Conservation (phyloP, 2,797 vertebrate genomes). For the Tangara arthus region DNA sequence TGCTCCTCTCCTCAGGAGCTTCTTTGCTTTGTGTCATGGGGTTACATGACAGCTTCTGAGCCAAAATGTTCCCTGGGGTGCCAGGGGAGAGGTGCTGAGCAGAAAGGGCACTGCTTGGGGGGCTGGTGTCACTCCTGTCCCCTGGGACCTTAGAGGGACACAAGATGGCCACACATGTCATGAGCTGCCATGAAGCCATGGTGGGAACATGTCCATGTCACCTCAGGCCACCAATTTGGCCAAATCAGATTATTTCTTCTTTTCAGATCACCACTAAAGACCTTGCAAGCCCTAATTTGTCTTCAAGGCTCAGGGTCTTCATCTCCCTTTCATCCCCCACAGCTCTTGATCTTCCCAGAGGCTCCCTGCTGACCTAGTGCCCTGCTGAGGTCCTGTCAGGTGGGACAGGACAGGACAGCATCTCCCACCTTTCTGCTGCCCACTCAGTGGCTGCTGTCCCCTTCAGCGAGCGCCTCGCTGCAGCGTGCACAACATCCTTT, state of each 20-base stretch:
- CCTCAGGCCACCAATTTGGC: not conserved
- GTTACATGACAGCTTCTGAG: not conserved
- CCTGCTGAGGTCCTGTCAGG: not conserved
- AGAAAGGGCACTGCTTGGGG: not conserved
- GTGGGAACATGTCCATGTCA: not conserved
- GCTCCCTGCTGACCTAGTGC: not conserved
- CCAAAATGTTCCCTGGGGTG: fast-evolving
- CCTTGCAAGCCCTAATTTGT: not conserved
- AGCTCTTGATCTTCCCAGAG: not conserved
- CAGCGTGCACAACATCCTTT: conserved; percentile 11
- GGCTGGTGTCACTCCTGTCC: not conserved
- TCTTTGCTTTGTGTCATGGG: not conserved
- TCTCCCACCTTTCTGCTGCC: not conserved
- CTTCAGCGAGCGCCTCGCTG: fast-evolving
- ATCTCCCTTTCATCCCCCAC: fast-evolving
- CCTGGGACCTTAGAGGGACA: fast-evolving
- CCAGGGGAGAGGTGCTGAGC: not conserved
- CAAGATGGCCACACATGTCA: fast-evolving
- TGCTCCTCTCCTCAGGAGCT: not conserved
- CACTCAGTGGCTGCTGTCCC: not conserved
- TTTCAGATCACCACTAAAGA: not conserved
- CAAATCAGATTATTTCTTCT: not conserved
- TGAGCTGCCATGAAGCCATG: not conserved
- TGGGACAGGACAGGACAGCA: not conserved
- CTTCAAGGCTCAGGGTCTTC: not conserved